Evolutionary conservation across 1,140 invertebrate genomes (phyloP).

Genomic region (Ericerus pela): DNA sequence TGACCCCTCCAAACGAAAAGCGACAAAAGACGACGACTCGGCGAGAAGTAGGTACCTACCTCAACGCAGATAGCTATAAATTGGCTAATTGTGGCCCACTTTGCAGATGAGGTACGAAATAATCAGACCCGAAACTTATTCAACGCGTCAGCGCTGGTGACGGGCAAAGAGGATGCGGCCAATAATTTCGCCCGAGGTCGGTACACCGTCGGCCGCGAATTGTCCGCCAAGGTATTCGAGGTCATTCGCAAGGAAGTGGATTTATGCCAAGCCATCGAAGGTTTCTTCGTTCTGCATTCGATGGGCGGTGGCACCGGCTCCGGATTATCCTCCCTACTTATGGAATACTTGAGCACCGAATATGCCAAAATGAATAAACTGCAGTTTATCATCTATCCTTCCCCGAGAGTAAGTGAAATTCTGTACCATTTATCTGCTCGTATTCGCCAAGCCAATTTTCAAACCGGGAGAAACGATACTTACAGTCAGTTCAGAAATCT

Average conservation of each 20-base stretch:
- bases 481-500: no score
- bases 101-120: conserved; percentile 52
- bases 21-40: no score
- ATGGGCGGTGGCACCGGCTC: conserved; percentile 72
- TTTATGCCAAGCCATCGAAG: conserved; percentile 36
- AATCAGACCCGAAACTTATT: conserved; percentile 59
- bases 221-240: conserved; percentile 28
- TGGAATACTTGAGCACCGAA: conserved; percentile 58
- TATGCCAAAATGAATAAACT: conserved; percentile 49
- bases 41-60: no score
- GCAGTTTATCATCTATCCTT: conserved; percentile 14
- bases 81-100: no score
- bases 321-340: conserved; percentile 61
- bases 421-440: background rate
- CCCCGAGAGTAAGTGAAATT: conserved; percentile 1
- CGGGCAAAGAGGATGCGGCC: conserved; percentile 73
- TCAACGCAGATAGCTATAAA: no score
- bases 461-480: no score
- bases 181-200: conserved; percentile 83
- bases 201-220: conserved; percentile 36
- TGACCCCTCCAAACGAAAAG: no score
- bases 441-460: no score
- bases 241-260: conserved; percentile 27
- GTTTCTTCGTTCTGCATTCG: conserved; percentile 61
- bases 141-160: conserved; percentile 60